Evolutionary conservation across 92 coral and sea anemone species (phyloP).

Genomic region (Isaurus tuberculatus): DNA sequence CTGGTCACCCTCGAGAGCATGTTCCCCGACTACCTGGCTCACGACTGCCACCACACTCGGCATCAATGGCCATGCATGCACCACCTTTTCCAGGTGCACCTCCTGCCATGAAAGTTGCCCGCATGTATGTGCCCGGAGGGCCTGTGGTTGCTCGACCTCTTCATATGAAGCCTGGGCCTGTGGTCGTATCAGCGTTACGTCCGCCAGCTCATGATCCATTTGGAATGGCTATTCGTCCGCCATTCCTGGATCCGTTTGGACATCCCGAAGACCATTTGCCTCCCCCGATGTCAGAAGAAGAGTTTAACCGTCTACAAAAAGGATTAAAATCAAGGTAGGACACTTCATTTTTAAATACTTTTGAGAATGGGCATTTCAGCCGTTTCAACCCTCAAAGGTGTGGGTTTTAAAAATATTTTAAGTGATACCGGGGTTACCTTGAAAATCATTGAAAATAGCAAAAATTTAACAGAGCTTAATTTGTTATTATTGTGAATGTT

Average conservation of each 20-base stretch:
- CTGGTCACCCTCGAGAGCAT: slow-evolving; percentile 72
- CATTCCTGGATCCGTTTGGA: slow-evolving; percentile 22
- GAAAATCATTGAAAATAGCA: too few relatives aligned
- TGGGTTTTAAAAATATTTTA: too few relatives aligned
- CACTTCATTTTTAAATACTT: background rate
- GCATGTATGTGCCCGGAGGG: slow-evolving; percentile 16
- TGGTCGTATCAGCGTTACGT: slow-evolving; percentile 11
- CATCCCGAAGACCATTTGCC: slow-evolving; percentile 39
- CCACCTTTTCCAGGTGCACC: slow-evolving; percentile 32
- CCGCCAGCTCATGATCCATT: slow-evolving; percentile 31
- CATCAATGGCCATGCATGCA: slow-evolving; percentile 16
- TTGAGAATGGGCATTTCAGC: background rate
- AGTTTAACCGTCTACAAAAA: slow-evolving; percentile 75
- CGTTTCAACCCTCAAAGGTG: background rate
- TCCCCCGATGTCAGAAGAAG: slow-evolving; percentile 89
- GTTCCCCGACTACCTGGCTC: slow-evolving; percentile 75
- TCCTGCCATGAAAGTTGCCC: slow-evolving; percentile 15
- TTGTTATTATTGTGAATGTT: too few relatives aligned
- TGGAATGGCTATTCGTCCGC: slow-evolving; percentile 27
- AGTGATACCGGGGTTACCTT: too few relatives aligned
- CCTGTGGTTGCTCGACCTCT: slow-evolving; percentile 31
- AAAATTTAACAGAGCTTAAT: too few relatives aligned
- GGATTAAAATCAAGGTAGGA: slow-evolving; percentile 59
- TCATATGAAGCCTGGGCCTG: slow-evolving; percentile 25
- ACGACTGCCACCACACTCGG: slow-evolving; percentile 54